Evolutionary conservation across 2,888 invertebrate species (phyloP), one percentile per base, ranked within the genome.

Genomic region (Melinaea menophilus): DNA sequence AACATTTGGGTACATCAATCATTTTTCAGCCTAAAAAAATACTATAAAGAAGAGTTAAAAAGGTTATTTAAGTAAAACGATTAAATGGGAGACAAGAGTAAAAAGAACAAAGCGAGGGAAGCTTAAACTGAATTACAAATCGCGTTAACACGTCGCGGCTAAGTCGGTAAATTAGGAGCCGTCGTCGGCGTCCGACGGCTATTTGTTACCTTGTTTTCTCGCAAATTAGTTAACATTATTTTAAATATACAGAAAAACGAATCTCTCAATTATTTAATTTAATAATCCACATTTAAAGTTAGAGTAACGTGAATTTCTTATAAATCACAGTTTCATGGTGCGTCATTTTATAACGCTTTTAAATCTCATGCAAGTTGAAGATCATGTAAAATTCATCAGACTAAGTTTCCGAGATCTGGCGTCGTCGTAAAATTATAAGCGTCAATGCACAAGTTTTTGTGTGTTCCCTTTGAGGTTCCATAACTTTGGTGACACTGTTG

Each of bases 401-500:
- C 51, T 61, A 58, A 63, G 59, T 65, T 66, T 68, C 69, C 72
- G 73, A 76, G 75, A 77, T 76, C 75, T 75, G 75, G 73, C 71
- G 73, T 71, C 69, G 68, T 64, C 60, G 48, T 58, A 59, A 64
- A 61, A 62, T 67, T 67, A 62, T 67, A 62, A 64, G 62, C 59
- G 61, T 41, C 63, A 55, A 57, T 54, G 62, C 59, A 55, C 64
- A 60, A 47, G 13, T 62, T 66, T 68, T 66, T 68, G 55, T 60
- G 57, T 60, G 74, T 69, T 75, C 79, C 79, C 64, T 78, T 78
- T 74, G 74, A 76, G 66, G 71, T 69, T 72, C 74, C 76, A 84
- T 78, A 77, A 76, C 72, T 75, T 76, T 71, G 71, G 77, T 73
- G 79, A 78, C 75, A 73, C 76, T 77, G 79, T 80, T 86, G 84